Conservation (phyloP, 2,797 vertebrate species). For the Melanotaenia parkinsoni region DNA sequence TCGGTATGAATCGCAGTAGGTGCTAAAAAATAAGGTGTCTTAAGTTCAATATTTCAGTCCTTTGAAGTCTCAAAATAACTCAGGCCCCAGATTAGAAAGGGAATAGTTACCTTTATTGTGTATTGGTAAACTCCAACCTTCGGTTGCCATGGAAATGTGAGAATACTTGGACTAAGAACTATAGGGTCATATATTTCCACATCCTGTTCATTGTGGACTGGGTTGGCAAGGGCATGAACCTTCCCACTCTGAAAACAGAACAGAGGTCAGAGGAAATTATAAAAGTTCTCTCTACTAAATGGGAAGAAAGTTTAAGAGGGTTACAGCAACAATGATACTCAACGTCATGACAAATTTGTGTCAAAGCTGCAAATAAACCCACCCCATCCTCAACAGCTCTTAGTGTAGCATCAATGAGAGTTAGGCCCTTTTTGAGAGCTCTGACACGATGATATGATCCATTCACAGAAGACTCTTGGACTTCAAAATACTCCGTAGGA, state of each 20-base stretch:
- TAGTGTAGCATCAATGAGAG: slow-evolving; percentile 85
- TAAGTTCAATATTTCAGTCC: neutral
- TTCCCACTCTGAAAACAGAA: slow-evolving; percentile 84
- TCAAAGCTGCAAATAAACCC: slow-evolving; percentile 46
- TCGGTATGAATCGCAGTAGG: neutral
- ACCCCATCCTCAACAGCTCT: slow-evolving; percentile 90
- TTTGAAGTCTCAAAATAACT: slow-evolving; percentile 1
- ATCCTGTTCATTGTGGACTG: slow-evolving; percentile 93
- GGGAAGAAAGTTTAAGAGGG: neutral
- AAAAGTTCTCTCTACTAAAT: neutral
- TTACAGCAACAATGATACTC: slow-evolving; percentile 23
- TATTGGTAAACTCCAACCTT: slow-evolving; percentile 93
- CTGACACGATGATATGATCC: slow-evolving; percentile 90
- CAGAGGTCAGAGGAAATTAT: slow-evolving; percentile 36
- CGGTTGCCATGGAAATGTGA: slow-evolving; percentile 97
- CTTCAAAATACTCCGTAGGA: slow-evolving; percentile 87
- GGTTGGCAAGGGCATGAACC: slow-evolving; percentile 82
- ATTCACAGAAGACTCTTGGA: slow-evolving; percentile 89
- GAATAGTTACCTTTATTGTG: slow-evolving; percentile 87
- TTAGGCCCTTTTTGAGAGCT: slow-evolving; percentile 86
- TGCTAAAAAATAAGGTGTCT: neutral
- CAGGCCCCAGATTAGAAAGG: neutral
- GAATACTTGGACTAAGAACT: slow-evolving; percentile 88
- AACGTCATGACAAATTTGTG: neutral
- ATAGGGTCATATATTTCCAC: slow-evolving; percentile 94